Percentiles rank a stretch among this genome's conserved stretches.
phyloP scores from a whole-genome alignment of 2,888 invertebrate genomes.

The Stenoptilia bipunctidactyla region DNA sequence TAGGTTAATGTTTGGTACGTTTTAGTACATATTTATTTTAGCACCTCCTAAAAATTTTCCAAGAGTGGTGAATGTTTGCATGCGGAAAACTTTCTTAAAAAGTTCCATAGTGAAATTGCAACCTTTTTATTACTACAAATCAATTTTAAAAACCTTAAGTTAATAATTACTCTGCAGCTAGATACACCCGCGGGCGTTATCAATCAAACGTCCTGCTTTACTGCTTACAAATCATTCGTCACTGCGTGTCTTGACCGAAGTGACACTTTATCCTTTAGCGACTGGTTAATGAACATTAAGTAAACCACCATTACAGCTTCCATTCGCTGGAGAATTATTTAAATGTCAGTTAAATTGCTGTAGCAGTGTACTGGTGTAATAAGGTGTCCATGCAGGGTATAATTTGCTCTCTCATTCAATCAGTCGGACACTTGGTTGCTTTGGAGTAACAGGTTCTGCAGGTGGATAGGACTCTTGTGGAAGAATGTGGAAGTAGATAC shows the following conservation, averaged over 20 bases:
- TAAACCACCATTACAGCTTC: constrained; percentile 45
- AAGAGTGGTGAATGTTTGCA: too few relatives aligned
- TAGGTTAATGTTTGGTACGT: too few relatives aligned
- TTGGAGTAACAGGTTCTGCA: background rate
- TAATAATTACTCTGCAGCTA: too few relatives aligned
- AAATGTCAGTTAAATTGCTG: constrained; percentile 69
- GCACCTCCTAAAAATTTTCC: too few relatives aligned
- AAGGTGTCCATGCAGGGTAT: constrained; percentile 57
- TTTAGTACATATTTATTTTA: too few relatives aligned
- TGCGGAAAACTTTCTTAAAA: too few relatives aligned
- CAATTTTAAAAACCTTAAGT: too few relatives aligned
- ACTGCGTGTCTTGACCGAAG: constrained; percentile 6
- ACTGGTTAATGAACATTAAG: constrained; percentile 30
- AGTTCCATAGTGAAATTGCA: too few relatives aligned
- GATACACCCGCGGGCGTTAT: too few relatives aligned
- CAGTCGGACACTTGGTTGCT: constrained; percentile 25
- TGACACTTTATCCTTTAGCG: constrained; percentile 15
- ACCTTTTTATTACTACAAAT: too few relatives aligned
- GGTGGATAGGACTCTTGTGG: background rate
- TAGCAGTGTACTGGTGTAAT: constrained; percentile 61
- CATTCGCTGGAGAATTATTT: constrained; percentile 57
- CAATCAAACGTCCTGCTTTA: too few relatives aligned
- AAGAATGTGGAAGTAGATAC: constrained; percentile 23
- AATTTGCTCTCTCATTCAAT: constrained; percentile 65
- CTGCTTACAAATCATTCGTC: background rate